Base-by-base conservation (phyloP, 2,113 vertebrate genomes). In the Lethenteron camtschaticum region DNA sequence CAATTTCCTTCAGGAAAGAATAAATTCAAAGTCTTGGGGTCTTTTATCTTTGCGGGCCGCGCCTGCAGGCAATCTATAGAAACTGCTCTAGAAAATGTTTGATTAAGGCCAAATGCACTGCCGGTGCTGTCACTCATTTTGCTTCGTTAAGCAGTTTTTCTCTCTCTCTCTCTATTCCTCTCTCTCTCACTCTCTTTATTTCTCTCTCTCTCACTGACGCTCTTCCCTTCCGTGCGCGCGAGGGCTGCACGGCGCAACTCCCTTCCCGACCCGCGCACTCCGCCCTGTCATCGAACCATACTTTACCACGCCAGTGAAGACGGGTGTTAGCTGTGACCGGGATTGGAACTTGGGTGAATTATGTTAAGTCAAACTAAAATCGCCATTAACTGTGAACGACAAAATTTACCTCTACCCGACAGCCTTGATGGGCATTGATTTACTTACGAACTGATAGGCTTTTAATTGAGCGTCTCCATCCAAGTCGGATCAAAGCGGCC, bases 401-500 rank as follows among this genome's bases (percentile, higher is more conserved):
- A 5, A 41, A 41, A 41, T 4, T 41, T 1, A 41, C 5, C 41
- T 41, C 41, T 41, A 41, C 41, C 41, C 16, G 87, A 90, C 87
- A 90, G 88, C 85, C 85, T 85, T 89, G 87, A 90, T 90, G 89
- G 87, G 86, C 86, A 86, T 88, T 90, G 87, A 90, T 90, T 90
- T 89, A 90, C 87, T 90, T 87, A 89, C 87, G 88, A 89, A 89
- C 87, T 89, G 87, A 90, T 90, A 87, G 86, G 85, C 86, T 94
- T 94, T 97, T 95, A 95, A 95, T 95, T 95, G 91, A 92, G 88
- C 89, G 87, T 85, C 90, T 90, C 87, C 84, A 86, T 90, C 85
- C 84, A 88, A 69, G 90, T 80, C 82, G 91, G 88, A 96, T 96
- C 91, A 96, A 96, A 96, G 87, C 82, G 80, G 83, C 84, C 81